Evolutionary conservation across 2,113 vertebrate genomes (phyloP).

Genomic region (Corydoras maculifer): DNA sequence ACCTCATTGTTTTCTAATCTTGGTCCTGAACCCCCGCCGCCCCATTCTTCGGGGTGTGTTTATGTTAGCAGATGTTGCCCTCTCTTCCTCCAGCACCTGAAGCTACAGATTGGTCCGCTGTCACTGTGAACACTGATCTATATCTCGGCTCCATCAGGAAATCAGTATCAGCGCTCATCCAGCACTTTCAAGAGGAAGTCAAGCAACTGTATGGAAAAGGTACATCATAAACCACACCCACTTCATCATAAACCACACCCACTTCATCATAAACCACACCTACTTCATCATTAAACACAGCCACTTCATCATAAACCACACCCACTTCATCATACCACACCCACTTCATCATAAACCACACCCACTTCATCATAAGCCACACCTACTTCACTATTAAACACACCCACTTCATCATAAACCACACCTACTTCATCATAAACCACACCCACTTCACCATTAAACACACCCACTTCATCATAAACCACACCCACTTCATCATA

Average conservation of each 20-base stretch:
- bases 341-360: background rate
- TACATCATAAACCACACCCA: constrained; percentile 17
- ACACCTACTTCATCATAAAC: background rate
- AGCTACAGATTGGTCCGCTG: constrained; percentile 59
- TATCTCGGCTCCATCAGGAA: constrained; percentile 61
- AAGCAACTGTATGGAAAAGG: constrained; percentile 65
- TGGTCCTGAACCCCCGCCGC: no score
- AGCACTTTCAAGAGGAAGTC: constrained; percentile 63
- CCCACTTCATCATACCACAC: no score
- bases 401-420: background rate
- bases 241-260: no score
- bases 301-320: no score
- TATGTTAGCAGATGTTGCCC: constrained; percentile 44
- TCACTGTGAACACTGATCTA: constrained; percentile 64
- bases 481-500: background rate
- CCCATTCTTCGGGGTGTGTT: no score
- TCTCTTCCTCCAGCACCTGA: constrained; percentile 49
- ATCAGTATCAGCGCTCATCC: constrained; percentile 55
- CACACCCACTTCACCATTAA: background rate
- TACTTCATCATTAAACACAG: no score
- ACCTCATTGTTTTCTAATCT: no score
- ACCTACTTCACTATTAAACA: no score
- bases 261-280: no score
- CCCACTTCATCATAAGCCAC: no score
- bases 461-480: background rate